Conservation (phyloP, 1,140 invertebrate species). For the Halesus radiatus region DNA sequence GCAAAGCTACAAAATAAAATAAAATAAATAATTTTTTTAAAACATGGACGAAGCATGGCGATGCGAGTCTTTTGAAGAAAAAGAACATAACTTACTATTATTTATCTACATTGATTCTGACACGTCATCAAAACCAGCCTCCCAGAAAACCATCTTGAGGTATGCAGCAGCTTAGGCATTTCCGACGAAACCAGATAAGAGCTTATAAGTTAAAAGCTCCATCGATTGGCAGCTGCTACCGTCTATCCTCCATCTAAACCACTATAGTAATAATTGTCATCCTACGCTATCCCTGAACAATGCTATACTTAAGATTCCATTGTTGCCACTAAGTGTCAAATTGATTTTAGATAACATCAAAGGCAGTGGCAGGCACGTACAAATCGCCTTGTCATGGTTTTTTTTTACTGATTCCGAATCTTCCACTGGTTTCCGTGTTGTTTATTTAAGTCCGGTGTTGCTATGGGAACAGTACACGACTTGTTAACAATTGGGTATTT, state of each 20-base stretch:
- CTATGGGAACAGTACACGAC: neutral
- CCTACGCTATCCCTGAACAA: conserved; percentile 4
- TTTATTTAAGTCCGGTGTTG: conserved; percentile 22
- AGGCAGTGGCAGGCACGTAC: neutral
- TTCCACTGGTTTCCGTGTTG: conserved; percentile 26
- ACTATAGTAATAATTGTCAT: conserved; percentile 14
- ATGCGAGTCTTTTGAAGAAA: neutral
- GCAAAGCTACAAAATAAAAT: no score
- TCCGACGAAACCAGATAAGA: neutral
- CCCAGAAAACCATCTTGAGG: neutral
- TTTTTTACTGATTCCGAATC: conserved; percentile 10
- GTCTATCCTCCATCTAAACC: conserved; percentile 10
- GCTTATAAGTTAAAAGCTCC: neutral
- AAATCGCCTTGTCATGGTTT: conserved; percentile 29
- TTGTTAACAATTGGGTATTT: neutral
- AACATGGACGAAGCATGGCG: no score
- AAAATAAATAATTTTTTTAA: no score
- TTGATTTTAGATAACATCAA: conserved; percentile 32
- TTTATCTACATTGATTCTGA: neutral
- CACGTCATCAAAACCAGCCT: neutral
- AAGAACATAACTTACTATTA: neutral
- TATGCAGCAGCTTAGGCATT: neutral
- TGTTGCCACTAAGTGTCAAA: conserved; percentile 37
- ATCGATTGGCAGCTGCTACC: conserved; percentile 14
- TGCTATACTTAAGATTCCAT: conserved; percentile 28